Evolutionary conservation across 2,113 vertebrate species (phyloP), one percentile per base, ranked within the genome.

Genomic region (Gnathonemus longibarbis): DNA sequence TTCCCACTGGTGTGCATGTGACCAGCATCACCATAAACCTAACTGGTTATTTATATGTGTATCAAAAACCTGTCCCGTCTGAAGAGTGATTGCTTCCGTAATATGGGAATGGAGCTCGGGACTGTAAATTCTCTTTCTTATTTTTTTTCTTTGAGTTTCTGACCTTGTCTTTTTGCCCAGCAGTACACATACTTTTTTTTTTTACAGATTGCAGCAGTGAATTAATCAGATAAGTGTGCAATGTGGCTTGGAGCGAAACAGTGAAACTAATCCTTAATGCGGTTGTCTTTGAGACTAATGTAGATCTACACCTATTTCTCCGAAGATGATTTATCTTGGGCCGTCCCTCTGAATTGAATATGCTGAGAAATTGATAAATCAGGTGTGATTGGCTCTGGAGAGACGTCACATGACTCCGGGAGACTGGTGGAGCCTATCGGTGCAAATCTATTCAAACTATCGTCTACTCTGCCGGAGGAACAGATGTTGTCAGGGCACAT

Each of bases 361-460:
- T 89, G 93, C 93, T 95, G 95, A 95, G 93, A 90, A 94, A 95
- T 94, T 94, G 93, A 95, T 91, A 93, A 93, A 94, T 94, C 92
- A 87, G 90, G 91, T 93, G 92, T 91, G 92, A 93, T 94, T 90
- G 93, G 94, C 92, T 93, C 83, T 50, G 92, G 91, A 94, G 84
- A 93, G 92, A 92, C 21, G 24, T 66, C 88, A 89, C 90, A 91
- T 91, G 88, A 91, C 80, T 89, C 84, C 52, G 89, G 88, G 90
- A 90, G 92, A 91, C 90, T 91, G 90, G 80, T 56, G 83, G 90
- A 92, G 87, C 92, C 88, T 91, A 91, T 91, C 91, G 89, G 90
- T 88, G 89, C 84, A 91, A 94, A 95, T 94, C 91, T 91, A 88
- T 92, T 92, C 90, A 85, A 93, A 92, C 88, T 89, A 91, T 92